Base-by-base conservation (phyloP, 2,797 vertebrate genomes). In the Rhinatrema bivittatum region DNA sequence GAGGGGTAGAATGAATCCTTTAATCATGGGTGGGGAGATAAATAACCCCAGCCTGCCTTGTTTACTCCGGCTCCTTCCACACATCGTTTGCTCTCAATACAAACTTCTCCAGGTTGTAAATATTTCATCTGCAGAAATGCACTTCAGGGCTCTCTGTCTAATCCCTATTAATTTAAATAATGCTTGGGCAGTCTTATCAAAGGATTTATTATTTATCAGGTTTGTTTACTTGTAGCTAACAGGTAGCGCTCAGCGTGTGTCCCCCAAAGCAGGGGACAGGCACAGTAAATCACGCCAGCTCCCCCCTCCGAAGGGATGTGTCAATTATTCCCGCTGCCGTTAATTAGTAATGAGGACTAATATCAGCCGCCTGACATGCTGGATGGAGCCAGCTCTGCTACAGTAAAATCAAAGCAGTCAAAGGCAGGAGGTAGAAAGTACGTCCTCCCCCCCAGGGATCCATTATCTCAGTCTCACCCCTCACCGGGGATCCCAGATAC, bases 221-320 rank as follows among this genome's bases (percentile, higher is more conserved):
- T 88, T 85, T 91, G 89, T 93, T 94, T 97, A 91, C 92, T 91
- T 93, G 93, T 92, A 85, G 85, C 91, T 94, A 91, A 93, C 91
- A 91, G 90, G 91, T 93, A 86, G 87, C 74, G 77, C 79, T 70
- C 86, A 86, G 87, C 63, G 60, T 60, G 81, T 72, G 31, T 53
- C 63, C 62, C n/a, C 50, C 42, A 22, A 81, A 81, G n/a, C 76
- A 53, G 54, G 58, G 74, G 83, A 85, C 86, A 74, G 72, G 39
- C 74, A 86, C 83, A 67, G 76, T 97, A 90, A 87, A 96, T 97
- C 91, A 95, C 76, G 48, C 40, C 16, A 26, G 64, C 61, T 60
- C 60, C 63, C 67, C 59, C 5, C 42, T 68, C 62, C 57, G 74
- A 71, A 54, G 65, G 54, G 61, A 69, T 76, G 78, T 68, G 71